Evolutionary conservation across 2,113 vertebrate genomes (phyloP).

Genomic region (Phalacrocorax brasilianus): DNA sequence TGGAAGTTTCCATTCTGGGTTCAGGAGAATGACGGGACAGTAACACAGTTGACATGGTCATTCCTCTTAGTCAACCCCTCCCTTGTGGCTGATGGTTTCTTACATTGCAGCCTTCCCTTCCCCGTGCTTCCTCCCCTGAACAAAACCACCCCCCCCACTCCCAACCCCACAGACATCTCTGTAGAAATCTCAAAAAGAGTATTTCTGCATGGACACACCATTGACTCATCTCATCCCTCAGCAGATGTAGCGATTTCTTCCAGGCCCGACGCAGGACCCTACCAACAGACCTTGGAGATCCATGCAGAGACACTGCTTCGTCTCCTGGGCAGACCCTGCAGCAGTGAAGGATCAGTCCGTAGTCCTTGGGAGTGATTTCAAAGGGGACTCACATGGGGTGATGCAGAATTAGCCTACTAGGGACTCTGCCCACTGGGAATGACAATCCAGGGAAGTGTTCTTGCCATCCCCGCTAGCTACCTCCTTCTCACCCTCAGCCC

Average conservation of each 20-base stretch:
- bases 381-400: not conserved
- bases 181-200: not conserved
- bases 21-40: conserved; percentile 63
- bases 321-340: not conserved
- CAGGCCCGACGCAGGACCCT: not conserved
- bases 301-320: conserved; percentile 35
- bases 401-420: not conserved
- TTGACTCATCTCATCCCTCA: not conserved
- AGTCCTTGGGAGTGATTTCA: not conserved
- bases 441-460: not conserved
- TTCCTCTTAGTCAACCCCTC: conserved; percentile 50
- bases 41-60: conserved; percentile 67
- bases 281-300: not conserved
- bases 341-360: not conserved
- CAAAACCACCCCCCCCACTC: not conserved
- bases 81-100: conserved; percentile 23
- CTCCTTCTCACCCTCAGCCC: not conserved
- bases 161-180: not conserved
- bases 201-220: conserved; percentile 30
- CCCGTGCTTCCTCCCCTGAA: not conserved
- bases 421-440: not conserved
- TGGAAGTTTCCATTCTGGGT: conserved; percentile 67
- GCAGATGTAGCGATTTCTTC: not conserved
- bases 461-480: not conserved
- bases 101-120: conserved; percentile 12